Evolutionary conservation across 2,888 invertebrate species (phyloP).

Genomic region (Hemaris fuciformis): DNA sequence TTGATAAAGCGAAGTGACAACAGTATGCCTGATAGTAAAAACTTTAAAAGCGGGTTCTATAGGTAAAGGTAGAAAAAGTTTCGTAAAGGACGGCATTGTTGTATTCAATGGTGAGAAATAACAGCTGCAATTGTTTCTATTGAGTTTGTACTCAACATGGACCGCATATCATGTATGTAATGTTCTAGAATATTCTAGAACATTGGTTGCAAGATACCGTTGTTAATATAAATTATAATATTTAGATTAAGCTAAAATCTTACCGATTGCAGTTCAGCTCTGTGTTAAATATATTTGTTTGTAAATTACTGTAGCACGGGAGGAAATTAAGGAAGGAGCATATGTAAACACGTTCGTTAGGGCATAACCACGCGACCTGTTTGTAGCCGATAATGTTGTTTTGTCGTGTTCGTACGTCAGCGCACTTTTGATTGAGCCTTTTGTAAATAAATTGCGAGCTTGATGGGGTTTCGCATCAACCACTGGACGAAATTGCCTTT

Average conservation of each 20-base stretch:
- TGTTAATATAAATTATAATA: neutral
- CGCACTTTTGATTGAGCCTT: neutral
- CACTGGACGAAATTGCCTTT: no score
- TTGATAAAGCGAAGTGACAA: no score
- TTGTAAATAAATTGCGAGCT: neutral
- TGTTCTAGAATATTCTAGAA: no score
- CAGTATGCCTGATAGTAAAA: no score
- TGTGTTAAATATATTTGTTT: neutral
- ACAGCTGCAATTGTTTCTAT: no score
- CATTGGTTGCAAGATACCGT: no score
- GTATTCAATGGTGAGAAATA: no score
- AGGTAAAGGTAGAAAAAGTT: no score
- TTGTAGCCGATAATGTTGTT: neutral
- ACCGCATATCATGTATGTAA: no score
- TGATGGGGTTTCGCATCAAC: neutral
- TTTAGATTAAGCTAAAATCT: neutral
- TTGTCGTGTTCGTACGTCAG: neutral
- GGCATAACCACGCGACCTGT: neutral
- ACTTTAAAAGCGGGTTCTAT: no score
- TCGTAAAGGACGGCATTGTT: no score
- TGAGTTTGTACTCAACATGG: no score
- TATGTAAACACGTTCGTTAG: neutral
- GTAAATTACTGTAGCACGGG: neutral
- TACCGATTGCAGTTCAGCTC: neutral
- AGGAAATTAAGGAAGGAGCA: conserved; percentile 2